Base-by-base conservation (phyloP, 2,888 invertebrate species). In the Romanomermis culicivorax region DNA sequence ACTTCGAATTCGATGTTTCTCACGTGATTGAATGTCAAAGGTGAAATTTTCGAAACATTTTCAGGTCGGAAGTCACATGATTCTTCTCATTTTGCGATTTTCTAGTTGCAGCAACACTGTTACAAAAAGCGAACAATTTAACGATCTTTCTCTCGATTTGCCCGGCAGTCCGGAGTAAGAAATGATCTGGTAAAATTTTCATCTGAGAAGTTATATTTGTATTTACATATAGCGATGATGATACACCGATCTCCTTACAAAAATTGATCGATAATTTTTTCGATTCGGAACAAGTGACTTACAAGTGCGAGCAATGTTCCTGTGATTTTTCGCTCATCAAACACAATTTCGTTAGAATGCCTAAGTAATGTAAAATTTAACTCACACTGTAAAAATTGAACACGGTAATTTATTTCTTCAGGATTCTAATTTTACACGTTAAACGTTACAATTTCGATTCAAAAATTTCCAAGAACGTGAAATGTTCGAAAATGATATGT, bases 1-100 rank as follows among this genome's bases (percentile, higher is more conserved):
- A 69, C 59, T 69, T 69, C 63, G 68, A 68, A 55, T 67, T 67
- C 63, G 64, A 65, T 57, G 64, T 69, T 26, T 50, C 60, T 11
- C 68, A 68, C 56, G 60, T 63, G 1, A 64, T 68, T 27, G 58
- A 59, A 1, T 69, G 69, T 59, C 49, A 61, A 26, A 58, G 61
- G 68, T 66, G 60, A 58, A 61, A 59, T 2, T 11, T 49, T 14
- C 14, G 11, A 7, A 50, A 17, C 11, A 11, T n/a, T 50, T 17
- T 23, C 7, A 23, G 11, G 11, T 7, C 11, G 11, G 11, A 20
- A 24, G 11, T 11, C 30, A 7, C 14, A 4, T 29, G 23, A 7
- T n/a, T n/a, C n/a, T n/a, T n/a, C n/a, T n/a, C n/a, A n/a, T n/a
- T n/a, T n/a, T n/a, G n/a, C n/a, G n/a, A n/a, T n/a, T 56, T 53